Base-by-base conservation (phyloP, 2,888 invertebrate species). In the Epirrhoe tristata region DNA sequence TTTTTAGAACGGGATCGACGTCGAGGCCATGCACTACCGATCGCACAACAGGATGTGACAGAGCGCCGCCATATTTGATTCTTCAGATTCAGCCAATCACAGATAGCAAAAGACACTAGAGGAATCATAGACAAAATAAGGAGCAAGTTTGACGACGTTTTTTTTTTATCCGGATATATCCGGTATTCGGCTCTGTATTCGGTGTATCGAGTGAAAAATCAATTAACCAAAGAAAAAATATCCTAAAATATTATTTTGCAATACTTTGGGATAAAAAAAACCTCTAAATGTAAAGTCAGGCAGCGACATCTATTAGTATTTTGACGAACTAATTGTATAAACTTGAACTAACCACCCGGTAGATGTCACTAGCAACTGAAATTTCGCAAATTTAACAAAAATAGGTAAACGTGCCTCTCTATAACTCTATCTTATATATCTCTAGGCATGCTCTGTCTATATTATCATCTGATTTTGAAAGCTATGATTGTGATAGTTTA, bases 1-100 rank as follows among this genome's bases (percentile, higher is more conserved):
- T 83, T 87, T 84, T 87, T 86, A 86, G 82, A 90, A 87, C 86
- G 82, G 85, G 86, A 88, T 86, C 87, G 85, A 88, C 63, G 84
- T 86, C 88, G 89, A 90, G 86, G 88, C 89, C 91, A 87, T 91
- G 90, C 91, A 93, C 88, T 88, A 80, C 75, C 75, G 78, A 82
- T 86, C 84, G 85, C 84, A 89, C 80, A 90, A 93, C 93, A 93
- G 93, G 93, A 93, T 89, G 74, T 93, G 93, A 93, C 91, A 89
- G 90, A 91, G 87, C 88, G 70, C 86, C 91, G 90, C 92, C 89
- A 91, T 91, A 84, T 88, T 85, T 80, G 83, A 84, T 77, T 81
- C 43, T 76, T 69, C 64, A 56, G 58, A 67, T 70, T 71, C 66
- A 71, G 65, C 92, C 91, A 92, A 91, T 91, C 70, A 75, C 46